Base-by-base conservation (phyloP, 1,140 invertebrate species). In the Olivierus martensii region DNA sequence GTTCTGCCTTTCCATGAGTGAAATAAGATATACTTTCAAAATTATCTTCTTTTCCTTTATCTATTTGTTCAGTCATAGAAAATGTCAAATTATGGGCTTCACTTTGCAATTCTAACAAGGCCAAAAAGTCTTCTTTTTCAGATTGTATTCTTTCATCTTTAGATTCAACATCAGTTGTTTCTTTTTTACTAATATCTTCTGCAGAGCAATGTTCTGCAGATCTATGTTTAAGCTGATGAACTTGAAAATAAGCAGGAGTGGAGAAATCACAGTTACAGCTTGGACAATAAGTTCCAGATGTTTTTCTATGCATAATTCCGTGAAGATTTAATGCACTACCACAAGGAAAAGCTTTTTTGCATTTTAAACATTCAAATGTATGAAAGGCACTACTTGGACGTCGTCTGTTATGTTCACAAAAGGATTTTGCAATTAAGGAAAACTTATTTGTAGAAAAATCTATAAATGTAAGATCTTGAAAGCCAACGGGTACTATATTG, bases 361-460 rank as follows among this genome's bases (percentile, higher is more conserved):
- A 90, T 52, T 77, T 73, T 37, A 75, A 71, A 64, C 87, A 89
- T 55, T 80, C 74, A 65, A 81, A 85, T 11, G 76, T 74, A 42
- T 80, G 74, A 15, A 71, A 70, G 36, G 75, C 74, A 4, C 74
- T 76, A 7, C 77, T 75, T 0, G 79, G 73, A 53, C 76, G 72
- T 52, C 83, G 79, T 1, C 79, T 53, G 49, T 77, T 79, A 42
- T 78, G 70, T 61, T 87, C 84, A 67, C 82, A 85, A 39, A 79
- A 73, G 10, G 76, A 74, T 52, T 80, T 76, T 0, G 83, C 80
- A 44, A 87, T 85, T 36, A 82, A 70, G 0, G 84, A 76, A 62
- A 85, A 87, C 63, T 87, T 87, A 43, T 76, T 73, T 22, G 75
- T 78, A 0, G 83, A 81, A 61, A 87, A 88, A 62, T 87, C 83